Evolutionary conservation across 2,113 vertebrate species (phyloP).

Genomic region (Lontra canadensis): DNA sequence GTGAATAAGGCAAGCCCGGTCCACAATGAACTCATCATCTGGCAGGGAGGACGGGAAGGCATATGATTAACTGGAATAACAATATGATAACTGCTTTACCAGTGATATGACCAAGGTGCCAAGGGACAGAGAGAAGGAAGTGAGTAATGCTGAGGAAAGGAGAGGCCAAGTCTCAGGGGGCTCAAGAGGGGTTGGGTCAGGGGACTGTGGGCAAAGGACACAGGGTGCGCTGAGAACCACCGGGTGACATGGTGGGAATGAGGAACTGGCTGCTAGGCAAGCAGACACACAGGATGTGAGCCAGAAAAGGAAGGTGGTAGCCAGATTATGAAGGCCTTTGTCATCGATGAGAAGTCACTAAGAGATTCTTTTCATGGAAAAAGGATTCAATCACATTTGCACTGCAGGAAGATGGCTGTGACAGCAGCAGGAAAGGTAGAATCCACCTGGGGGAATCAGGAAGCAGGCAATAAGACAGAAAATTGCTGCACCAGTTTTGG

Average conservation of each 20-base stretch:
- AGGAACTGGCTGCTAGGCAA: not conserved
- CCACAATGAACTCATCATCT: not conserved
- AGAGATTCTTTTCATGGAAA: not conserved
- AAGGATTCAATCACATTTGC: not conserved
- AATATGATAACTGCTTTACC: not conserved
- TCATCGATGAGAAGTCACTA: not conserved
- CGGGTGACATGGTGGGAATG: not conserved
- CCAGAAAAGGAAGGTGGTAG: not conserved
- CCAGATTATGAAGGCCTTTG: not conserved
- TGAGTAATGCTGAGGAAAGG: not conserved
- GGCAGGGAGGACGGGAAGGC: not conserved
- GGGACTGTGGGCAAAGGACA: not conserved
- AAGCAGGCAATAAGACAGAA: not conserved
- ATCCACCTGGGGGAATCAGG: not conserved
- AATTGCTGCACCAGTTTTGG: not conserved
- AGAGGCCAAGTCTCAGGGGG: not conserved
- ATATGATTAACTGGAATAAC: not conserved
- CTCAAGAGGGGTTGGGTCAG: not conserved
- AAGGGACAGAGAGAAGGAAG: slow-evolving; percentile 14
- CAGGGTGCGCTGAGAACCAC: not conserved
- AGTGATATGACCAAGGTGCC: not conserved
- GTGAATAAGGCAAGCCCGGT: not conserved
- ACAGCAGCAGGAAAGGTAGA: not conserved
- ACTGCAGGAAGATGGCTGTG: not conserved
- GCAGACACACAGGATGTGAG: not conserved